A percentile compares a stretch with the other conserved stretches of the same genome.
These are phyloP conservation scores for Leptoteleia sp. DNA, from an alignment of 1,140 invertebrate genomes.

Conservation along the genomic window DNA sequence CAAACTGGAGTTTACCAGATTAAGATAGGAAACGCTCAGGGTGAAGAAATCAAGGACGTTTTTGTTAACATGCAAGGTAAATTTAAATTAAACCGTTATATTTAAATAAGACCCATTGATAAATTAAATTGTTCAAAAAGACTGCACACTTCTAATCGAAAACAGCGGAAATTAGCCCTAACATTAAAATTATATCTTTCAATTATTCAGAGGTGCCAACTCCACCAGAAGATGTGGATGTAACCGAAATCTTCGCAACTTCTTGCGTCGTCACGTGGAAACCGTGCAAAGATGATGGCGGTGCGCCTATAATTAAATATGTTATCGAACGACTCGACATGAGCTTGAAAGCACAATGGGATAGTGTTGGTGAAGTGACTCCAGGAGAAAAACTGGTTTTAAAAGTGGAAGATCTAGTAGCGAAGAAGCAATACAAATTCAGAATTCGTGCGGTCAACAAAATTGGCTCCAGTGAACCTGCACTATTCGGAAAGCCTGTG, in stretches of 20 bases:
- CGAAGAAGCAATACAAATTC: constrained; percentile 96
- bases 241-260: constrained; percentile 95
- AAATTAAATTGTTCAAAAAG: too few species aligned
- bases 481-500: constrained; percentile 91
- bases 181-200: not conserved
- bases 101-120: too few species aligned
- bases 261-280: constrained; percentile 96
- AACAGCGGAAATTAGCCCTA: too few species aligned
- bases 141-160: too few species aligned
- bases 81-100: not conserved
- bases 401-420: constrained; percentile 92
- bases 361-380: constrained; percentile 88
- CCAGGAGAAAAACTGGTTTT: constrained; percentile 86
- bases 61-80: constrained; percentile 92
- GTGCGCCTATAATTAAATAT: constrained; percentile 94
- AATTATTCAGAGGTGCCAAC: constrained; percentile 88
- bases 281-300: constrained; percentile 95
- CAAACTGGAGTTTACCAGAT: constrained; percentile 92
- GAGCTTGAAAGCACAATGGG: constrained; percentile 93
- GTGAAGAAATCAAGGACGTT: constrained; percentile 91
- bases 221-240: constrained; percentile 93
- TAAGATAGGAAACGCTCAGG: constrained; percentile 92
- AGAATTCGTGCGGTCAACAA: constrained; percentile 97
- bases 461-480: constrained; percentile 92
- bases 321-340: constrained; percentile 96